Percentiles rank a stretch among this genome's conserved stretches.
phyloP scores from a whole-genome alignment of 1,140 invertebrate species.

The Sinella curviseta region DNA sequence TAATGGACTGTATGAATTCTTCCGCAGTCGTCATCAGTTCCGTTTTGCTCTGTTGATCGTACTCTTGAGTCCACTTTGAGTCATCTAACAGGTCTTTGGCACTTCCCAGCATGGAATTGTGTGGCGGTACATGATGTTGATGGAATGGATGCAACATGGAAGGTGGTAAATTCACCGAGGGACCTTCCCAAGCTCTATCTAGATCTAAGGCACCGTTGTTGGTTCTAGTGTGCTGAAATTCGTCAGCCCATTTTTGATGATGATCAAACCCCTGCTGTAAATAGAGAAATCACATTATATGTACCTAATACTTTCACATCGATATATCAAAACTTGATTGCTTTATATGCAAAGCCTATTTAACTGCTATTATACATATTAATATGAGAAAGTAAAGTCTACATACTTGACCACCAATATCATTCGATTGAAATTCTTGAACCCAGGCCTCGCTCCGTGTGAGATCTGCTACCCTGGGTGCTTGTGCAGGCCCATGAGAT shows the following conservation, averaged over 20 bases:
- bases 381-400: too few species aligned
- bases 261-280: background rate
- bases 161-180: background rate
- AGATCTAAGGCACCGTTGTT: slow-evolving; percentile 31
- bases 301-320: too few species aligned
- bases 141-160: background rate
- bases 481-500: slow-evolving; percentile 16
- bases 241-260: slow-evolving; percentile 7
- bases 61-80: slow-evolving; percentile 43
- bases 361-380: too few species aligned
- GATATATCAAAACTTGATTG: too few species aligned
- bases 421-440: slow-evolving; percentile 29
- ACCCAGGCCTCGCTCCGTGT: slow-evolving; percentile 31
- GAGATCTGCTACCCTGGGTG: slow-evolving; percentile 29
- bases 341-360: too few species aligned
- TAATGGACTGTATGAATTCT: slow-evolving; percentile 35
- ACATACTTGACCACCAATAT: background rate
- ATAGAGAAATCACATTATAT: too few species aligned
- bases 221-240: background rate
- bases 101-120: background rate
- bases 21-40: slow-evolving; percentile 42
- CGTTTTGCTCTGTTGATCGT: slow-evolving; percentile 21
- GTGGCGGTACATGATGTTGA: background rate
- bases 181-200: slow-evolving; percentile 40
- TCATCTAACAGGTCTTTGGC: slow-evolving; percentile 42